These are phyloP conservation scores for Noctua pronuba DNA, from an alignment of 2,888 invertebrate species.

Conservation along the genomic window DNA sequence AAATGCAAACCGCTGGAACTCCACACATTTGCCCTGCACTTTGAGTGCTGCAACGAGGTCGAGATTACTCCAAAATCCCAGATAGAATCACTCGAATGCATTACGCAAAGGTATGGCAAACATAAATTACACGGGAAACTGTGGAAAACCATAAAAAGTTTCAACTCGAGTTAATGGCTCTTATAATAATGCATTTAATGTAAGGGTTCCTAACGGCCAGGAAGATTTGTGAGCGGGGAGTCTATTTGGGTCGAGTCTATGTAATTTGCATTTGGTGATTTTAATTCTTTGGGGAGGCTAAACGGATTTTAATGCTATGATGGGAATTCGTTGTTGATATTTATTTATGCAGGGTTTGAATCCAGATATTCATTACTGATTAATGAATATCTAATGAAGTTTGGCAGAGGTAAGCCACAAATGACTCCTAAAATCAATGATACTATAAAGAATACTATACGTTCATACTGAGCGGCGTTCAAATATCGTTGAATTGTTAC, in stretches of 20 bases:
- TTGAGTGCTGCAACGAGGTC: conserved; percentile 16
- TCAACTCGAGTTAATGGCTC: conserved; percentile 51
- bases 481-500: no score
- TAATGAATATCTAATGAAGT: not conserved
- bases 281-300: conserved; percentile 48
- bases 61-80: conserved; percentile 37
- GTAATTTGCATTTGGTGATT: conserved; percentile 57
- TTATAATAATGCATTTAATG: conserved; percentile 63
- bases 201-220: conserved; percentile 59
- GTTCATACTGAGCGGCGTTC: no score
- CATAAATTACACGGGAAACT: conserved; percentile 50
- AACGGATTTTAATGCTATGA: conserved; percentile 40
- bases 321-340: conserved; percentile 4
- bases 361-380: no score
- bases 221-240: conserved; percentile 58
- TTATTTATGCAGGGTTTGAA: not conserved
- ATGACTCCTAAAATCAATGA: not conserved
- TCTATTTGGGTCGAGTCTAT: conserved; percentile 57
- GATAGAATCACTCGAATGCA: conserved; percentile 54
- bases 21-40: conserved; percentile 27
- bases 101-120: conserved; percentile 44
- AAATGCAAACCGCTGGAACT: conserved; percentile 13
- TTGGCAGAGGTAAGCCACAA: not conserved
- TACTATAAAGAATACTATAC: no score
- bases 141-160: conserved; percentile 61